Percentiles rank a stretch among this genome's conserved stretches.
Conservation (phyloP, 2,888 invertebrate species). For the Bugulina stolonifera region DNA sequence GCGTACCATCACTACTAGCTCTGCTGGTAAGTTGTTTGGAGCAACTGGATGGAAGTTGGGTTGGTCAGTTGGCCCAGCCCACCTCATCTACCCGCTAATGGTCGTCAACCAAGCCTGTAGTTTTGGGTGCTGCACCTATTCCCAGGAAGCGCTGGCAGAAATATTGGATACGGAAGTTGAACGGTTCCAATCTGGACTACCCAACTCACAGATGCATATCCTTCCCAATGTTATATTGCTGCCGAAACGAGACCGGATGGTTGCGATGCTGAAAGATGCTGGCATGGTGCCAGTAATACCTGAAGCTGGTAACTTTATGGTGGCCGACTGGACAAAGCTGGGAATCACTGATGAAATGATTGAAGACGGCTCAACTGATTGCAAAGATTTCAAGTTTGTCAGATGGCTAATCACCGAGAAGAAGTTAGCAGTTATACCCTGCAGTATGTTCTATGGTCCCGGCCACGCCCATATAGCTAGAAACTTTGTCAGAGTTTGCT, state of each 20-base stretch:
- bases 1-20: conserved; percentile 89
- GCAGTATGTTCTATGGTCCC: conserved; percentile 82
- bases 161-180: conserved; percentile 79
- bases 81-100: conserved; percentile 71
- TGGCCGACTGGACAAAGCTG: conserved; percentile 77
- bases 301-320: conserved; percentile 93
- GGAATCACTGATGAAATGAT: conserved; percentile 52
- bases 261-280: conserved; percentile 57
- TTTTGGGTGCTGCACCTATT: conserved; percentile 81
- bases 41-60: conserved; percentile 81
- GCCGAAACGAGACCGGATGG: conserved; percentile 47
- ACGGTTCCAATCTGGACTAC: conserved; percentile 62
- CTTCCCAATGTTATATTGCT: conserved; percentile 55
- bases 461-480: conserved; percentile 74
- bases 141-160: conserved; percentile 87
- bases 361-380: conserved; percentile 43
- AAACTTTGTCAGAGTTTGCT: conserved; percentile 50
- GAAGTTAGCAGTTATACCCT: conserved; percentile 80
- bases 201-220: conserved; percentile 42
- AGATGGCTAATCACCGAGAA: conserved; percentile 89
- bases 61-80: conserved; percentile 86
- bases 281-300: conserved; percentile 88
- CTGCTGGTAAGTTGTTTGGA: conserved; percentile 95
- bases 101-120: conserved; percentile 87
- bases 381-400: conserved; percentile 79